phyloP scores from a whole-genome alignment of 2,797 vertebrate genomes.

The Halcyon badia region DNA sequence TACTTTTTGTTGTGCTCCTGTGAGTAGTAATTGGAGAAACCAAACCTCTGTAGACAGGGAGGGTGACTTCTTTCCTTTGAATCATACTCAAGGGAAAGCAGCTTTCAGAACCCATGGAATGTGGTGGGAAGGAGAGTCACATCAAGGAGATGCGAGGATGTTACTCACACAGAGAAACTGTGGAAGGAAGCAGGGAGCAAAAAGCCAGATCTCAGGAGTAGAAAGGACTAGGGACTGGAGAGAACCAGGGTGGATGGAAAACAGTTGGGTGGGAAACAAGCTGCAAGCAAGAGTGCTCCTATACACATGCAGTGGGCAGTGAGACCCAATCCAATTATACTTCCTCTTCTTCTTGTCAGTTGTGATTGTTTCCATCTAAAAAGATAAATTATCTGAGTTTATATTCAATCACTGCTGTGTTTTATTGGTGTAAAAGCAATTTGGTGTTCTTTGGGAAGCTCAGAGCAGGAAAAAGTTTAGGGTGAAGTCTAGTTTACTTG shows the following conservation, averaged over 20 bases:
- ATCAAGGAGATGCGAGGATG: not conserved
- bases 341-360: not conserved
- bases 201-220: not conserved
- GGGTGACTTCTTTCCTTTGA: not conserved
- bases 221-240: not conserved
- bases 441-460: not conserved
- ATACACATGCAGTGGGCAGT: not conserved
- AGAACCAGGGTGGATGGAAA: not conserved
- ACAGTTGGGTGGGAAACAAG: not conserved
- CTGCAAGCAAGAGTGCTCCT: not conserved
- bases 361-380: not conserved
- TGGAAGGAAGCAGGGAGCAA: not conserved
- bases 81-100: not conserved
- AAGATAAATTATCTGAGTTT: not conserved
- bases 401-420: not conserved
- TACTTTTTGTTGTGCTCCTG: not conserved
- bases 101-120: not conserved
- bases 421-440: not conserved
- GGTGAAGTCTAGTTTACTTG: not conserved
- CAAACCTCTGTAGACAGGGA: not conserved
- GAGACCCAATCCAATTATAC: not conserved
- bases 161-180: not conserved
- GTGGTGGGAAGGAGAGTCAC: not conserved
- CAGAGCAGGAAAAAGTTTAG: not conserved
- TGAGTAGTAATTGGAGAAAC: not conserved